Percentiles rank a stretch among this genome's conserved stretches.
Evolutionary conservation across 2,113 vertebrate genomes (phyloP).

Genomic region (Odobenus rosmarus): DNA sequence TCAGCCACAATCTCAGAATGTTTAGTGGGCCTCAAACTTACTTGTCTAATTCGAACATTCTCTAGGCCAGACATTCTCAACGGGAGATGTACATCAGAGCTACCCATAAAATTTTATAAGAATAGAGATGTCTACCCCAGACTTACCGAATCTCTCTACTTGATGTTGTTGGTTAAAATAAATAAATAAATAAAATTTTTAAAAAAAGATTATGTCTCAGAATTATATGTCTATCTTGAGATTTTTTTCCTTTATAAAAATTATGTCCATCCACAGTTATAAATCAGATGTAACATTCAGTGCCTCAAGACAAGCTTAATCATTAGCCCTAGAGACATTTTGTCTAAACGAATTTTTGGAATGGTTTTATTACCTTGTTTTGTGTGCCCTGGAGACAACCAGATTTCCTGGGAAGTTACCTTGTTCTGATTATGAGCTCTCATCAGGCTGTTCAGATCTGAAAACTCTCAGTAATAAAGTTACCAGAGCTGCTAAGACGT

Average conservation of each 20-base stretch:
- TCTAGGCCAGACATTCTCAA: neutral
- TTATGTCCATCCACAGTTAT: neutral
- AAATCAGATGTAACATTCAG: neutral
- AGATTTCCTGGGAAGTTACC: neutral
- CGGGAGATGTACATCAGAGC: neutral
- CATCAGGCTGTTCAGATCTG: neutral
- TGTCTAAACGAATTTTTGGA: neutral
- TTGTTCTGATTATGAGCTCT: conserved; percentile 8
- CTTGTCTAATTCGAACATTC: neutral
- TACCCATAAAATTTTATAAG: neutral
- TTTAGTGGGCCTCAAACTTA: neutral
- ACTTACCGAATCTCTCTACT: neutral
- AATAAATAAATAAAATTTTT: neutral
- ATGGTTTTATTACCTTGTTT: neutral
- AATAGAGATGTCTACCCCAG: neutral
- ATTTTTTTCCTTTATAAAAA: neutral
- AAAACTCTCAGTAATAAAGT: conserved; percentile 38
- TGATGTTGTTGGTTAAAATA: neutral
- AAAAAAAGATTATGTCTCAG: neutral
- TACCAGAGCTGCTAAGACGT: neutral
- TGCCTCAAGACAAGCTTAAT: conserved; percentile 15
- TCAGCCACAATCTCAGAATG: neutral
- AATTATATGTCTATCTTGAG: neutral
- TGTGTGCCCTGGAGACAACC: neutral
- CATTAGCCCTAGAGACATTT: conserved; percentile 25